Conservation (phyloP, 2,113 vertebrate species). For the Rafetus swinhoei region DNA sequence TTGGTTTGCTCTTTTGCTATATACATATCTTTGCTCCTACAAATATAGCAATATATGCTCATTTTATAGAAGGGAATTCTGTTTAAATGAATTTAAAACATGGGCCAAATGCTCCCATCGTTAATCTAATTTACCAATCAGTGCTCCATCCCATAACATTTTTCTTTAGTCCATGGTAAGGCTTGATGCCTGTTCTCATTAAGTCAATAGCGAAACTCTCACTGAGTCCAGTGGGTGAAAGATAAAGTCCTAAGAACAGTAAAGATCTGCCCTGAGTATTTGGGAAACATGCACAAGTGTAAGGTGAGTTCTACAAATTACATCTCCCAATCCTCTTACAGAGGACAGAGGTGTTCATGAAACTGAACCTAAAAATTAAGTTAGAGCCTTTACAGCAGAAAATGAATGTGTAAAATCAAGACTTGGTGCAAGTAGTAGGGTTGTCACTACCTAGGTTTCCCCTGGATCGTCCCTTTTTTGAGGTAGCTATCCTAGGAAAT, state of each 20-base stretch:
- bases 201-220: background rate
- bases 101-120: background rate
- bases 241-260: background rate
- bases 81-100: background rate
- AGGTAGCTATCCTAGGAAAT: background rate
- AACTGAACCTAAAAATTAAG: background rate
- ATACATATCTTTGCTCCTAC: background rate
- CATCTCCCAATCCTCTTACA: background rate
- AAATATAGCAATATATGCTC: background rate
- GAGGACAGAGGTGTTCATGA: background rate
- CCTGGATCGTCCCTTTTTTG: background rate
- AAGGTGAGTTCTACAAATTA: background rate
- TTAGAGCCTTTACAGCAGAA: background rate
- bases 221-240: background rate
- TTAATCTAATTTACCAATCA: background rate
- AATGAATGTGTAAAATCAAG: background rate
- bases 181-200: background rate
- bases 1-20: rapidly evolving
- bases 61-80: background rate
- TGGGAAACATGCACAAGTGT: background rate
- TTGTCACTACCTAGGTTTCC: background rate
- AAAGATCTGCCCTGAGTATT: background rate
- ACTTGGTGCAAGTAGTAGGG: background rate
- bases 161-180: background rate
- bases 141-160: background rate